Percentiles rank a stretch among this genome's conserved stretches.
Evolutionary conservation across 2,113 vertebrate genomes (phyloP).

Genomic region (Indicator indicator): DNA sequence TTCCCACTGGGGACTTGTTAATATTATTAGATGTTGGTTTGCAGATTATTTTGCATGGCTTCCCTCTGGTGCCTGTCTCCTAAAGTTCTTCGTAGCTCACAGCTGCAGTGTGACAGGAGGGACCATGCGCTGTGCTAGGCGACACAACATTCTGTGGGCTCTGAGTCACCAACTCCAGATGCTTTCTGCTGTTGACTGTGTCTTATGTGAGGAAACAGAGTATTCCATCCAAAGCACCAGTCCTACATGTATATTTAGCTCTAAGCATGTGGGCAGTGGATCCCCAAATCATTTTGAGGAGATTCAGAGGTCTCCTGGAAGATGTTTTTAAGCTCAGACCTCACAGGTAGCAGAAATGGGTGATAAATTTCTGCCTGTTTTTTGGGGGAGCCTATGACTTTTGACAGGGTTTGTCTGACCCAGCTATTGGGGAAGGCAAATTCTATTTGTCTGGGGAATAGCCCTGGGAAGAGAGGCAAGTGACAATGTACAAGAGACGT

Average conservation of each 20-base stretch:
- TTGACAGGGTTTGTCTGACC: not conserved
- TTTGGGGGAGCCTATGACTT: not conserved
- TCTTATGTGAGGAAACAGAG: not conserved
- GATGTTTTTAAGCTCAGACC: not conserved
- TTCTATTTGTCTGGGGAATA: not conserved
- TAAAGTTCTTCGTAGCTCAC: not conserved
- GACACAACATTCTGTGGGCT: accelerated
- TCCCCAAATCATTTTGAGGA: not conserved
- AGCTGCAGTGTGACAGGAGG: not conserved
- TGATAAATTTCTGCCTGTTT: not conserved
- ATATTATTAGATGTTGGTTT: not conserved
- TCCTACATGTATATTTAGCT: not conserved
- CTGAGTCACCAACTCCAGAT: not conserved
- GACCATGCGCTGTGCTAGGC: not conserved
- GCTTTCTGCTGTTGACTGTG: not conserved
- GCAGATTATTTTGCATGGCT: not conserved
- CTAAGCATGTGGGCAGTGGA: not conserved
- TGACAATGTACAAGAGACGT: not conserved
- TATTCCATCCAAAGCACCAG: not conserved
- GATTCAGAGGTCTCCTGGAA: not conserved
- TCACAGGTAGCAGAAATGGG: not conserved
- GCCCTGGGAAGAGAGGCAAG: not conserved
- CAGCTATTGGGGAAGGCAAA: not conserved
- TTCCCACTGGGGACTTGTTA: not conserved
- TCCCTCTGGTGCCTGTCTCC: not conserved